These are phyloP conservation scores for Myiotriccus ornatus DNA, from an alignment of 2,797 vertebrate species.

Conservation along the genomic window DNA sequence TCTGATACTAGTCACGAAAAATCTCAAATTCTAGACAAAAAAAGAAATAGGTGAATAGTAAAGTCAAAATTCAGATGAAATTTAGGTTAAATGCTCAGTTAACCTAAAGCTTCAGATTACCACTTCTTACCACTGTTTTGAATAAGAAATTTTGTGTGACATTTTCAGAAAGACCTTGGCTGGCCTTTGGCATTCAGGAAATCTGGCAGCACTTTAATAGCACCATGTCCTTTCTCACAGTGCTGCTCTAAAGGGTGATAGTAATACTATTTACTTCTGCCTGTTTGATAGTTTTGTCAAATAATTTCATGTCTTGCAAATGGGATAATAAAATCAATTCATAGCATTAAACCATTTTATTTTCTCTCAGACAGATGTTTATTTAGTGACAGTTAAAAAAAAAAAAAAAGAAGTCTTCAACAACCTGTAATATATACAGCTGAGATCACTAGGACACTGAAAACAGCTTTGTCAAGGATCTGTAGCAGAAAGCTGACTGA, in stretches of 20 bases:
- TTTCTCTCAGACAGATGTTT: not conserved
- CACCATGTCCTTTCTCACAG: not conserved
- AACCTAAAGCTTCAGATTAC: not conserved
- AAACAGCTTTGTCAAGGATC: not conserved
- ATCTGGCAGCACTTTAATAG: not conserved
- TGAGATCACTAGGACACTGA: not conserved
- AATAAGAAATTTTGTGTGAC: not conserved
- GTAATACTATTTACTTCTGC: not conserved
- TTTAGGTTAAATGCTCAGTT: not conserved
- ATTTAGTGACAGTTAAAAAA: not conserved
- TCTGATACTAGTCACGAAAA: not conserved
- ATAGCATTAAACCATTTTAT: not conserved
- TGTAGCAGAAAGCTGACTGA: not conserved
- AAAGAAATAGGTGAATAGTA: not conserved
- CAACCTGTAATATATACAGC: not conserved
- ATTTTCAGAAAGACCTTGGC: not conserved
- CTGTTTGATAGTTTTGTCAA: not conserved
- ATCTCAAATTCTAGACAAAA: not conserved
- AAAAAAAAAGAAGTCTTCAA: not conserved
- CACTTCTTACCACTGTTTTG: not conserved
- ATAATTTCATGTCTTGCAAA: not conserved
- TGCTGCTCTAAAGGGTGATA: not conserved
- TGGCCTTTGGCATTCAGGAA: not conserved
- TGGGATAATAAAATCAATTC: conserved; percentile 5
- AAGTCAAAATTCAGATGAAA: not conserved